These are phyloP conservation scores for Lonchura striata DNA, from an alignment of 2,113 vertebrate species.

Conservation along the genomic window DNA sequence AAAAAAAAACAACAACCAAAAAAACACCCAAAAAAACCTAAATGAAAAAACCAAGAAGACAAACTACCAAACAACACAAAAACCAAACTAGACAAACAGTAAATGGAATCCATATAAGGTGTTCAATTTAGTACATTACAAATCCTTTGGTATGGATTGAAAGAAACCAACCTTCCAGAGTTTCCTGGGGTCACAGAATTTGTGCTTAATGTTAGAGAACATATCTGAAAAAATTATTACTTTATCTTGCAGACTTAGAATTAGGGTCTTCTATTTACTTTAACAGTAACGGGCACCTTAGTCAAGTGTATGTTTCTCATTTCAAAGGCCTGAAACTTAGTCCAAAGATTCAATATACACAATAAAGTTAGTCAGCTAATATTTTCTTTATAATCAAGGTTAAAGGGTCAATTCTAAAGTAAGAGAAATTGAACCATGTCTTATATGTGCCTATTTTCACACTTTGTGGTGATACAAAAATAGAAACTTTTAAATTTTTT, in stretches of 20 bases:
- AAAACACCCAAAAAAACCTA: too few species aligned
- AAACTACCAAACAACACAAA: not conserved
- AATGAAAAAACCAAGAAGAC: not conserved
- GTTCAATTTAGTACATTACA: not conserved
- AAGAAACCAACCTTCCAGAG: not conserved
- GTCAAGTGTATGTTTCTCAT: not conserved
- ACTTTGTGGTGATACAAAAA: not conserved
- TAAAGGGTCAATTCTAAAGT: not conserved
- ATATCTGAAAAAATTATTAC: not conserved
- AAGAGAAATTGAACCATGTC: not conserved
- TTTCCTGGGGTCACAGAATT: not conserved
- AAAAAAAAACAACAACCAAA: too few species aligned
- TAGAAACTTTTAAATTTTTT: accelerated
- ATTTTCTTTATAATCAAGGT: not conserved
- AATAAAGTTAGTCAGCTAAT: not conserved
- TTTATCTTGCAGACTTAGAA: not conserved
- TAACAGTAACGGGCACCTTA: not conserved
- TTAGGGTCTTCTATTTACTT: not conserved
- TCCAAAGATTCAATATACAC: not conserved
- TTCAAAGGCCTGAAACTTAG: not conserved
- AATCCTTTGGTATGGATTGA: not conserved
- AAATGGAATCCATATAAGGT: not conserved
- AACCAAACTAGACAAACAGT: not conserved
- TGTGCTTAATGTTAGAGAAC: not conserved
- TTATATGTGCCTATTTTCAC: not conserved